These are phyloP conservation scores for Rhinichthys osculus DNA, from an alignment of 2,797 vertebrate genomes.

Conservation along the genomic window DNA sequence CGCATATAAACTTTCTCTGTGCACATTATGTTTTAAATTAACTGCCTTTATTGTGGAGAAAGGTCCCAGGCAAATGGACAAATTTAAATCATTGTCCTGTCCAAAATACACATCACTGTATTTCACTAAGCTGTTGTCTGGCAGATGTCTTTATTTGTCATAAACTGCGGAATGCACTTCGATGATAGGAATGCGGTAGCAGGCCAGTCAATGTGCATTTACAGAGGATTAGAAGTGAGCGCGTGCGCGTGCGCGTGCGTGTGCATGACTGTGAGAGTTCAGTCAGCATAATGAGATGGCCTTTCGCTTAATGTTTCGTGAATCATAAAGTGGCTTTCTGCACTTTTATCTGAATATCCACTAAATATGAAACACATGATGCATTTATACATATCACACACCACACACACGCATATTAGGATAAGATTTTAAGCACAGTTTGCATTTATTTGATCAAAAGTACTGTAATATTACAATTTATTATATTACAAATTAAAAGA, in stretches of 20 bases:
- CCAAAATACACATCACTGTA: background rate
- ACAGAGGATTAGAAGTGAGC: background rate
- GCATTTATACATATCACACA: no score
- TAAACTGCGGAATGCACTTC: background rate
- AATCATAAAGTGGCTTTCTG: background rate
- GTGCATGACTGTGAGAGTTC: background rate
- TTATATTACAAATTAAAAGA: background rate
- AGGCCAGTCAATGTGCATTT: background rate
- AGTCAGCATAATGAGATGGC: background rate
- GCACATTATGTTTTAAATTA: background rate
- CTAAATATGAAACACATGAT: no score
- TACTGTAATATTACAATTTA: background rate
- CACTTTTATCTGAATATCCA: background rate
- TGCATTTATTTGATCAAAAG: background rate
- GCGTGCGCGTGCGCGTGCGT: background rate
- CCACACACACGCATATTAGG: background rate
- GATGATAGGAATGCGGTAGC: background rate
- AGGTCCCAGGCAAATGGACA: slow-evolving; percentile 4
- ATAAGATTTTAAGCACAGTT: background rate
- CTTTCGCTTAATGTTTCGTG: background rate
- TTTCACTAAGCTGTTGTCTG: background rate
- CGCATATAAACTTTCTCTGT: background rate
- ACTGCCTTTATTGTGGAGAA: background rate
- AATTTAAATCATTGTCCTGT: background rate
- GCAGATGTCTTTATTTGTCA: background rate